Conservation (phyloP, 2,888 invertebrate genomes). For the Netelia virgata region DNA sequence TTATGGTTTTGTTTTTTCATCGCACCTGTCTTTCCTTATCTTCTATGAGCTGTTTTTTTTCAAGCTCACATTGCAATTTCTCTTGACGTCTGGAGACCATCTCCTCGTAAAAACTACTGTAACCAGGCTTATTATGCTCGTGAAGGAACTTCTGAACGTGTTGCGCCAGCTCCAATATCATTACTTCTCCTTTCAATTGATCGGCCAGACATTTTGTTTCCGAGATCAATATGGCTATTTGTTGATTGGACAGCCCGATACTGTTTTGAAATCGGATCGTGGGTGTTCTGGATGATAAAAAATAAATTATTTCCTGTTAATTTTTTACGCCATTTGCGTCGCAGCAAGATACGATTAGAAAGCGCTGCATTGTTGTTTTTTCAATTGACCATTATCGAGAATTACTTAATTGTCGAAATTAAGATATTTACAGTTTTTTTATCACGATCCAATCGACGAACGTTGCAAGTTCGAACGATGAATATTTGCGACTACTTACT, state of each 20-base stretch:
- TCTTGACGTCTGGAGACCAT: slow-evolving; percentile 92
- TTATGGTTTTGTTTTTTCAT: slow-evolving; percentile 44
- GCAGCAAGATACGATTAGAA: not conserved
- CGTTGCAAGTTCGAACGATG: not conserved
- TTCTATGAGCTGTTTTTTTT: slow-evolving; percentile 88
- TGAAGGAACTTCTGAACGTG: slow-evolving; percentile 93
- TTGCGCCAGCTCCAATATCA: slow-evolving; percentile 94
- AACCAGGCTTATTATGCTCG: slow-evolving; percentile 92
- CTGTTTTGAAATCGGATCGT: slow-evolving; percentile 90
- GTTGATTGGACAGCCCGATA: slow-evolving; percentile 92
- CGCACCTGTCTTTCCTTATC: slow-evolving; percentile 85
- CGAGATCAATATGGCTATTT: slow-evolving; percentile 87
- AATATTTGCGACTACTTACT: slow-evolving; percentile 86
- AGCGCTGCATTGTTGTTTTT: not conserved
- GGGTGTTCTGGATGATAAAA: slow-evolving; percentile 87
- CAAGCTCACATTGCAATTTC: slow-evolving; percentile 88
- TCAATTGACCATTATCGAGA: not conserved
- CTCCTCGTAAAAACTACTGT: slow-evolving; percentile 95
- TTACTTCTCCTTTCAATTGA: slow-evolving; percentile 91
- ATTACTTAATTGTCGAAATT: no score
- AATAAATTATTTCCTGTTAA: not conserved
- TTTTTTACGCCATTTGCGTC: not conserved
- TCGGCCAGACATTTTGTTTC: slow-evolving; percentile 88
- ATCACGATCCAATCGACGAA: no score
- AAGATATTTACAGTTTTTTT: no score